Evolutionary conservation across 2,888 invertebrate species (phyloP).

Genomic region (Melanostoma scalare): DNA sequence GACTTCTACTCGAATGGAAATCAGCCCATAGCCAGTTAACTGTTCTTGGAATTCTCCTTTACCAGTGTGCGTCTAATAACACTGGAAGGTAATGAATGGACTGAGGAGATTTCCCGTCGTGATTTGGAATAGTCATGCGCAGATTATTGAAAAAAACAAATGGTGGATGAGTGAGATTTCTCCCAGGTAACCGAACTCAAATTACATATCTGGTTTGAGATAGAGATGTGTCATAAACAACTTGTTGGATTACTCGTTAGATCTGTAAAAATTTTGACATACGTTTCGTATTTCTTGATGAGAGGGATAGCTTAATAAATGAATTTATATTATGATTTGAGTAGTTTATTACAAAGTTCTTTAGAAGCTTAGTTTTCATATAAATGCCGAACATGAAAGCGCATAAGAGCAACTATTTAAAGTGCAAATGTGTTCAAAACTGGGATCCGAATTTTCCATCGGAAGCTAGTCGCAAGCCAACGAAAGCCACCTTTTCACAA

Average conservation of each 20-base stretch:
- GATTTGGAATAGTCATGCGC: constrained; percentile 53
- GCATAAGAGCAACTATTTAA: no score
- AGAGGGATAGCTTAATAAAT: no score
- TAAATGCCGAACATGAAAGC: no score
- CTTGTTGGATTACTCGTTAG: no score
- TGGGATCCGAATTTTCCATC: constrained; percentile 62
- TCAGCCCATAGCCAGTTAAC: constrained; percentile 41
- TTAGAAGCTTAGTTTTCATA: no score
- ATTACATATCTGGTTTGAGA: constrained; percentile 20
- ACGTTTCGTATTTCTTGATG: no score
- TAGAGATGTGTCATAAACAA: constrained; percentile 38
- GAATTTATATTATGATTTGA: no score
- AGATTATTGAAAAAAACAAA: constrained; percentile 41
- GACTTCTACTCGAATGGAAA: constrained; percentile 72
- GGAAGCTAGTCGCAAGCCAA: constrained; percentile 54
- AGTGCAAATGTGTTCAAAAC: background rate
- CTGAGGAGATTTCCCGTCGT: constrained; percentile 32
- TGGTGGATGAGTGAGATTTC: constrained; percentile 57
- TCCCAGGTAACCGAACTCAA: constrained; percentile 16
- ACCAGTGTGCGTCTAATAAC: constrained; percentile 9
- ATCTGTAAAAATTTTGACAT: no score
- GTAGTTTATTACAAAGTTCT: no score
- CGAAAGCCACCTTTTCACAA: constrained; percentile 59
- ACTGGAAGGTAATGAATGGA: constrained; percentile 14
- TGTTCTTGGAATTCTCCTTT: constrained; percentile 39